Percentiles rank a stretch among this genome's conserved stretches.
These are phyloP conservation scores for Dascyllus trimaculatus DNA, from an alignment of 2,113 vertebrate species.

Conservation along the genomic window DNA sequence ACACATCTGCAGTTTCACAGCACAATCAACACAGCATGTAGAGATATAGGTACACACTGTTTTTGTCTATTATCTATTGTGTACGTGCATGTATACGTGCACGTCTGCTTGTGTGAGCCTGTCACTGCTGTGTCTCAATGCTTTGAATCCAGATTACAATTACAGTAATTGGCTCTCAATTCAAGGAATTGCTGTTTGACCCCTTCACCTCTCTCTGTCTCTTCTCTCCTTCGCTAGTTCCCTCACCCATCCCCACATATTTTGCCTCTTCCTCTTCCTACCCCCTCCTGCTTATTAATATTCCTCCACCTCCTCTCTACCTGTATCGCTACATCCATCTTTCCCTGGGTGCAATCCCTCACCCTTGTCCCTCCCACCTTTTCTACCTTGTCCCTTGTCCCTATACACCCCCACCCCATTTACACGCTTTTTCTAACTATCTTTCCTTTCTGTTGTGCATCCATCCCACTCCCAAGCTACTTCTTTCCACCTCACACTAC, in stretches of 20 bases:
- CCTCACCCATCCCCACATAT: conserved; percentile 36
- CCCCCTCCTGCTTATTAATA: conserved; percentile 75
- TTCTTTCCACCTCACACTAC: conserved; percentile 13
- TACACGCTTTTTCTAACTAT: conserved; percentile 51
- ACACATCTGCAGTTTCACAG: conserved; percentile 57
- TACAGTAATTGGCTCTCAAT: conserved; percentile 84
- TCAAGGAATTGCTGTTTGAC: conserved; percentile 81
- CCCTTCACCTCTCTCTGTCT: conserved; percentile 73
- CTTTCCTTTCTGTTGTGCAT: conserved; percentile 46
- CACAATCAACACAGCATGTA: conserved; percentile 67
- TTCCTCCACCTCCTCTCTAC: conserved; percentile 75
- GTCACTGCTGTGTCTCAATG: conserved; percentile 62
- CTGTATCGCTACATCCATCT: conserved; percentile 82
- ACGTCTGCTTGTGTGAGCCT: conserved; percentile 10
- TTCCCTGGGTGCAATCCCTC: conserved; percentile 66
- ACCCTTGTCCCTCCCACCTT: conserved; percentile 35
- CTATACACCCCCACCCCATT: conserved; percentile 17
- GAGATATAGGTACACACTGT: conserved; percentile 17
- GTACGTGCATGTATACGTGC: conserved; percentile 15
- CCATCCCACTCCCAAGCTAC: conserved; percentile 39
- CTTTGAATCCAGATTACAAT: conserved; percentile 83
- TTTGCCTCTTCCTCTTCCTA: conserved; percentile 39
- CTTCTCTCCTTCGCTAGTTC: conserved; percentile 3
- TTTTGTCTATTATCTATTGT: conserved; percentile 52
- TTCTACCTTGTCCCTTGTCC: conserved; percentile 28